Base-by-base conservation (phyloP, 1,140 invertebrate species). In the Lerema accius region DNA sequence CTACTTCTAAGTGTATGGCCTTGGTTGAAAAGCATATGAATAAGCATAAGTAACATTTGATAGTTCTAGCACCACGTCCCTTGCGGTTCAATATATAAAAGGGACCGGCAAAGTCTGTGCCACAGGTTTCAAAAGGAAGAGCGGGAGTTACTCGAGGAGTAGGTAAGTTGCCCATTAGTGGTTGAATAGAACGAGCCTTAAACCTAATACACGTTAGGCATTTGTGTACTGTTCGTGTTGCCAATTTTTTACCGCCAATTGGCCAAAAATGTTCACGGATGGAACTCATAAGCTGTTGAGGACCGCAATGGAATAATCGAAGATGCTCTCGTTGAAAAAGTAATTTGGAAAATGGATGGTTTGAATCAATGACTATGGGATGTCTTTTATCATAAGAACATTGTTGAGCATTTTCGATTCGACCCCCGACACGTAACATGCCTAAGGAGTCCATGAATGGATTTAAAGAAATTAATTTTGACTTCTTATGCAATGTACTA, bases 1-100 rank as follows among this genome's bases (percentile, higher is more conserved):
- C 95, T 90, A 91, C 99, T 0, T 91, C 99, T 9, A 98, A 99
- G 35, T 43, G 13, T 7, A 43, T 6, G n/a, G 35, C 35, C n/a
- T 37, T 37, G 1, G 49, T 35, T 6, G 49, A 39, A 0, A 53
- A 14, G 39, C 49, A 53, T 6, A 53, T 3, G 39, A 53, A 53
- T 40, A 53, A 16, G 16, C 49, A 53, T 40, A 53, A 39, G 39
- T 53, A 53, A 14, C 16, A 32, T n/a, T 53, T 53, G 1, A 35
- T 35, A 19, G 39, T 53, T 13, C 49, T 32, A 40, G 39, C 39
- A 6, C 49, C 49, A n/a, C 39, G 39, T 5, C 49, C 49, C 11
- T 53, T 53, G 16, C 35, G 49, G 39, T 35, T 53, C 19, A 9
- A 17, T 39, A 53, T 53, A 16, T 39, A 16, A 17, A 53, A 53